phyloP scores from a whole-genome alignment of 2,888 invertebrate species.

The Heliconius sara region DNA sequence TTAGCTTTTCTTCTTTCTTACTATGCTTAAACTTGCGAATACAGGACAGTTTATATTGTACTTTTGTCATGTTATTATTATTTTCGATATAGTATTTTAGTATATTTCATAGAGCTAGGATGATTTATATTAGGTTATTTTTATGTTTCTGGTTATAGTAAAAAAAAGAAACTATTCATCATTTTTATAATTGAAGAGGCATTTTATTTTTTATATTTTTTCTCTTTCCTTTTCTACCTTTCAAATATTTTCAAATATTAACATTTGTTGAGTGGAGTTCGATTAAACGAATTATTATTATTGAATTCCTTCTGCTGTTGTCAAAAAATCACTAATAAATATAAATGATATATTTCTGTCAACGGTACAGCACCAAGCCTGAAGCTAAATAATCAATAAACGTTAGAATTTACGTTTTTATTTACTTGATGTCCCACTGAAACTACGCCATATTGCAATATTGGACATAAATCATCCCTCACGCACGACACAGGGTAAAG shows the following conservation, averaged over 20 bases:
- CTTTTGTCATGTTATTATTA: background rate
- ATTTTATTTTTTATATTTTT: too few relatives aligned
- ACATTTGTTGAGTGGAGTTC: too few relatives aligned
- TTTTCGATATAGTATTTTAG: background rate
- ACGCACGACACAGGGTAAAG: background rate
- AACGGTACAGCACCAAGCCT: background rate
- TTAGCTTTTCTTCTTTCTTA: background rate
- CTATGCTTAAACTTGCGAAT: background rate
- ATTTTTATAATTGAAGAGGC: too few relatives aligned
- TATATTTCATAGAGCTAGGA: background rate
- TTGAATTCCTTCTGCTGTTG: background rate
- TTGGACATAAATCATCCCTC: background rate
- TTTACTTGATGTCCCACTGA: background rate
- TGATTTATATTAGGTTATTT: too few relatives aligned
- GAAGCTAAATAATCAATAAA: background rate
- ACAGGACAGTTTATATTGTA: background rate
- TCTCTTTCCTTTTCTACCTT: too few relatives aligned
- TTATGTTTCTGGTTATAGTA: too few relatives aligned
- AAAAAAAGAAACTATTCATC: too few relatives aligned
- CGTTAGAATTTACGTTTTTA: background rate
- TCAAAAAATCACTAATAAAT: background rate
- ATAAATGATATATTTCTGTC: background rate
- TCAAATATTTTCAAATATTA: too few relatives aligned
- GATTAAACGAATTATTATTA: too few relatives aligned
- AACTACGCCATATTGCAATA: constrained; percentile 15